Evolutionary conservation across 2,888 invertebrate genomes (phyloP).

Genomic region (Mythimna albipuncta): DNA sequence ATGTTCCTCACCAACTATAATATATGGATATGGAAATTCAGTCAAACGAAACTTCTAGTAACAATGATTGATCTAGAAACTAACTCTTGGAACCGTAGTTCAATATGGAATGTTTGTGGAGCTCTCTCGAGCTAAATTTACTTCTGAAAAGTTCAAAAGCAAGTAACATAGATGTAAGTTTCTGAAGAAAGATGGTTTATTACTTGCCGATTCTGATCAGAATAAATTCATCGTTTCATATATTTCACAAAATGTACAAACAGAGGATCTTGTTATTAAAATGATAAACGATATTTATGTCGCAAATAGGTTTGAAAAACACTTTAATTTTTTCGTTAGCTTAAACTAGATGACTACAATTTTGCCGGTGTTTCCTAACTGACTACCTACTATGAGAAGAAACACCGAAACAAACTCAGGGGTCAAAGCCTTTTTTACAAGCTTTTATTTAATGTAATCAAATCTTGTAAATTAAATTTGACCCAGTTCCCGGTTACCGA

Average conservation of each 20-base stretch:
- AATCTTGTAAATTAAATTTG: too few species aligned
- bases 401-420: too few species aligned
- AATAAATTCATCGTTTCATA: background rate
- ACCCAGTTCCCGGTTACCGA: too few species aligned
- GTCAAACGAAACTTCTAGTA: constrained; percentile 34
- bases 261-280: too few species aligned
- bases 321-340: too few species aligned
- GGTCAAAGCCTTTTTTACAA: too few species aligned
- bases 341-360: too few species aligned
- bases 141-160: constrained; percentile 45
- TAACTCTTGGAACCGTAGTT: constrained; percentile 44
- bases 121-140: constrained; percentile 48
- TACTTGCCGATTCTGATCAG: constrained; percentile 5
- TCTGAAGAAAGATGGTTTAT: constrained; percentile 16
- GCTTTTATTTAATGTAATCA: too few species aligned
- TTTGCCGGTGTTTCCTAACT: too few species aligned
- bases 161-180: constrained; percentile 34
- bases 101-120: constrained; percentile 53
- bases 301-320: too few species aligned
- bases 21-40: constrained; percentile 41
- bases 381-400: too few species aligned
- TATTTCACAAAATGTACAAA: background rate
- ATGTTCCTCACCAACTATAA: constrained; percentile 6
- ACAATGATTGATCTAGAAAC: constrained; percentile 61
- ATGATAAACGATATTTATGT: too few species aligned